phyloP scores from a whole-genome alignment of 2,888 invertebrate genomes.

The Synanthedon myopaeformis region DNA sequence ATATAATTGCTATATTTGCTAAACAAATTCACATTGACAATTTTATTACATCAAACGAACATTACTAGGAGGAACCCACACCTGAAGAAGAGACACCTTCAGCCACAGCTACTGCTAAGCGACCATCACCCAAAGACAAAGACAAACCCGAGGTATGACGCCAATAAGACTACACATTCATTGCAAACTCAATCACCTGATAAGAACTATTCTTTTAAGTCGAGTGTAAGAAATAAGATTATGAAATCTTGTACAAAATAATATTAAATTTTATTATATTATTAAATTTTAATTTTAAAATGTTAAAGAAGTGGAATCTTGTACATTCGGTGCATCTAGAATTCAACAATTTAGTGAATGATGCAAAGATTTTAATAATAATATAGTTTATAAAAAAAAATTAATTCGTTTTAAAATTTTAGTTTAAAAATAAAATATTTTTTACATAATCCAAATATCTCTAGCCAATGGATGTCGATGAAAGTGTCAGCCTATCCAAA shows the following conservation, averaged over 20 bases:
- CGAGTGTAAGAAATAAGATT: no score
- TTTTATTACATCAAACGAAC: not conserved
- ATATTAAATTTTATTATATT: no score
- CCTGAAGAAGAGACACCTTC: constrained; percentile 44
- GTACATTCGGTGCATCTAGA: not conserved
- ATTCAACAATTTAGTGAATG: not conserved
- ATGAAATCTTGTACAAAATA: no score
- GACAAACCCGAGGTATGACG: constrained; percentile 49
- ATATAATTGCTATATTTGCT: not conserved
- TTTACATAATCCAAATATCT: constrained; percentile 10
- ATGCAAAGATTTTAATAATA: not conserved
- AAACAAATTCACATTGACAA: not conserved
- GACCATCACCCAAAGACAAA: constrained; percentile 57
- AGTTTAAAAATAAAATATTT: not conserved
- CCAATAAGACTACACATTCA: no score
- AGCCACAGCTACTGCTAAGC: constrained; percentile 46
- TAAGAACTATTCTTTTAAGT: no score
- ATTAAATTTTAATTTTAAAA: no score
- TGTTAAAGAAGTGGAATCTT: no score
- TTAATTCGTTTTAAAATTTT: not conserved
- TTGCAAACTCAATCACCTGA: no score
- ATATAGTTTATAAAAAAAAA: not conserved
- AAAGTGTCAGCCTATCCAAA: constrained; percentile 53
- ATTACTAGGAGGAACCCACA: constrained; percentile 35
- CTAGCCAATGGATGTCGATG: constrained; percentile 61